Evolutionary conservation across 2,113 vertebrate species (phyloP), one percentile per base, ranked within the genome.

Genomic region (Trachemys scripta): DNA sequence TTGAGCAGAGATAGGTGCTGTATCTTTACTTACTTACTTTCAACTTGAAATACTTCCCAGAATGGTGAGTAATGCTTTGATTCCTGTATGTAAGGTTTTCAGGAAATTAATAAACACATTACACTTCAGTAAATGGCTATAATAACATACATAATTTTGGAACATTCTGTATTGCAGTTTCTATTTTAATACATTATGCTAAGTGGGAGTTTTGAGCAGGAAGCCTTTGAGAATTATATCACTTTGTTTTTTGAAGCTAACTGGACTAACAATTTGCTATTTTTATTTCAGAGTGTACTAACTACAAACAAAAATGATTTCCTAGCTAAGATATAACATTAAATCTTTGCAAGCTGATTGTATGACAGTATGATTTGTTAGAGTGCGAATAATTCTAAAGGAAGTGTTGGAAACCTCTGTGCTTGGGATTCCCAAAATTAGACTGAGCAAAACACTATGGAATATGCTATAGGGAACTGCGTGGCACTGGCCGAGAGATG

Each of bases 1-100:
- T 79, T 92, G 92, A 94, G 76, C 84, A 85, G 84, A 0, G 75
- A 94, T 95, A 96, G 94, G 96, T 97, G 87, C 72, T 80, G 89
- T 75, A 20, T 86, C 35, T 87, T 84, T 4, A 10, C 91, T 91
- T 78, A 20, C 27, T 93, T 95, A 94, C n/a, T 31, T 80, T 81
- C 49, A 91, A 19, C 54, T 91, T 84, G 82, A 78, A 83, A 45
- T 47, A 19, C 25, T 87, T 87, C 25, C 42, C 14, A 47, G 75
- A 72, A 78, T 81, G 11, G 35, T 16, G 20, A 87, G n/a, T 45
- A 14, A 82, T 69, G 25, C 45, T 31, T 75, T 90, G 88, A 56
- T 72, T 42, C 69, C 24, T 31, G 19, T 72, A 38, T 72, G 65
- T 19, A 72, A 38, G n/a, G 16, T 72, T 72, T 72, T 38, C n/a